Percentiles rank a stretch among this genome's conserved stretches.
These are phyloP conservation scores for Elaphurus davidianus DNA, from an alignment of 2,113 vertebrate species.

Conservation along the genomic window DNA sequence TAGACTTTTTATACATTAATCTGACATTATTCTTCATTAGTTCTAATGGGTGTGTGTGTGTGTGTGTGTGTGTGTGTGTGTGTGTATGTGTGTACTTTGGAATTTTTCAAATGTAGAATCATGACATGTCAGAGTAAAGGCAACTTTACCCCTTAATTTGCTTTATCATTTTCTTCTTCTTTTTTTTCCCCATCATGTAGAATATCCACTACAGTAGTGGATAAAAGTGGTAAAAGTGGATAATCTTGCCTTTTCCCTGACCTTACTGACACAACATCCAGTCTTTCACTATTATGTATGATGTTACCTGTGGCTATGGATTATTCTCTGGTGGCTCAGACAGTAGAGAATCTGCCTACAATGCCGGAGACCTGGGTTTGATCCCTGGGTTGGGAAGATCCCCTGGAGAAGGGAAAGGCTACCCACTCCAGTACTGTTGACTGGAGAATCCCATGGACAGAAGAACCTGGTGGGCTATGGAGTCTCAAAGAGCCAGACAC, in stretches of 20 bases:
- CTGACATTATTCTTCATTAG: background rate
- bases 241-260: background rate
- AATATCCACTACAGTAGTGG: background rate
- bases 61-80: background rate
- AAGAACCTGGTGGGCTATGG: background rate
- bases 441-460: background rate
- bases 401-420: background rate
- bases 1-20: background rate
- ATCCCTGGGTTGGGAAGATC: background rate
- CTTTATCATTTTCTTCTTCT: background rate
- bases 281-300: background rate
- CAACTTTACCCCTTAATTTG: background rate
- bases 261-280: background rate
- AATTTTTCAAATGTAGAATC: background rate
- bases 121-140: background rate
- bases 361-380: background rate
- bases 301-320: background rate
- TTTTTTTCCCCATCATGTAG: background rate
- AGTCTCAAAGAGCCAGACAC: background rate
- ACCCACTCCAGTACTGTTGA: background rate
- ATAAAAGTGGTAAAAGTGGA: background rate
- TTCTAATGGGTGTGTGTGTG: background rate
- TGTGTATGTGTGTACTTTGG: background rate
- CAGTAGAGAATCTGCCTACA: background rate
- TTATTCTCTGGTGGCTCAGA: background rate